Conservation (phyloP, 92 coral and sea anemone genomes). For the Desmophyllum pertusum region DNA sequence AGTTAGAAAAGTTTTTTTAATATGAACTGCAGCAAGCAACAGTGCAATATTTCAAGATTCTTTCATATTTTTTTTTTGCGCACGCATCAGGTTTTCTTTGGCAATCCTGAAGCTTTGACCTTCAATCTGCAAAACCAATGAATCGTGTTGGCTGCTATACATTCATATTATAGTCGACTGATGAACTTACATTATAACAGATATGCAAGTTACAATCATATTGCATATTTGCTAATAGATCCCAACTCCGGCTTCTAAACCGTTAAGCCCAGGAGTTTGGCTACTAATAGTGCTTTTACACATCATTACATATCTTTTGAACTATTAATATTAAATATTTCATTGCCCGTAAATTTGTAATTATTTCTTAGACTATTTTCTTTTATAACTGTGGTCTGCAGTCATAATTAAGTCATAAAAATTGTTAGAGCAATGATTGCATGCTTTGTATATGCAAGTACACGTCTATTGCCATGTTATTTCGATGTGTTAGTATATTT, state of each 20-base stretch:
- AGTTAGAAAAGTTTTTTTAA: constrained; percentile 6
- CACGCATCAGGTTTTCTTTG: neutral
- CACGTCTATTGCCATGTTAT: neutral
- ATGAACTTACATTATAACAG: neutral
- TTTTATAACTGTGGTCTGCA: constrained; percentile 44
- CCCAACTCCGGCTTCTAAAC: constrained; percentile 1
- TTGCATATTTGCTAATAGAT: neutral
- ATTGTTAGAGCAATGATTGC: constrained; percentile 16
- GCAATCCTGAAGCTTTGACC: neutral
- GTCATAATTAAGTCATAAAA: constrained; percentile 9
- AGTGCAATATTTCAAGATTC: neutral
- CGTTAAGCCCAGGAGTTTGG: neutral
- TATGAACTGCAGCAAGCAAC: neutral
- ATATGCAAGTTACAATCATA: neutral
- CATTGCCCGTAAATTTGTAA: constrained; percentile 15
- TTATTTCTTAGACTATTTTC: constrained; percentile 24
- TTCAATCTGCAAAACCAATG: neutral
- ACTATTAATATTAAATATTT: constrained; percentile 44
- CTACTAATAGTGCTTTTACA: neutral
- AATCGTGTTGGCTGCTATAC: constrained; percentile 4
- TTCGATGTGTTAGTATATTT: constrained; percentile 11
- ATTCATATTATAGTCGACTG: neutral
- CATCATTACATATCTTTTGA: neutral
- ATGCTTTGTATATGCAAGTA: constrained; percentile 28
- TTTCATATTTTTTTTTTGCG: neutral